Conservation (phyloP, 2,797 vertebrate genomes). For the Atherinosoma microstoma region DNA sequence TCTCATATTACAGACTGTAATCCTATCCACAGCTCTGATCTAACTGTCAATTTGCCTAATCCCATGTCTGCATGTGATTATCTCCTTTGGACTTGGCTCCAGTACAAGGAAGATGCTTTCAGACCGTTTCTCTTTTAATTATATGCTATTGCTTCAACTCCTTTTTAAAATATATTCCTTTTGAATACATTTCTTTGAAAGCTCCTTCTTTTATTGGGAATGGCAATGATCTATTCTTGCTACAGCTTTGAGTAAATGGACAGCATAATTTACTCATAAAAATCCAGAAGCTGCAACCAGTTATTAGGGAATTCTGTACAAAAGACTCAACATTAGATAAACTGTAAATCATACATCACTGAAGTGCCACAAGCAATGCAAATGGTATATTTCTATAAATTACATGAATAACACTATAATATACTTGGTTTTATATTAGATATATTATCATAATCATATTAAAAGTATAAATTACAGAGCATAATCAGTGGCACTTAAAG, state of each 20-base stretch:
- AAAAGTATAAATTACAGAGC: not conserved
- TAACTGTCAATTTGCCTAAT: conserved; percentile 77
- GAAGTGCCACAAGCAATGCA: not conserved
- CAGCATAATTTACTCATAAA: not conserved
- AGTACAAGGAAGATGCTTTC: conserved; percentile 39
- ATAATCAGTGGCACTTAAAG: not conserved
- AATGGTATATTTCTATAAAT: not conserved
- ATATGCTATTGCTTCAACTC: conserved; percentile 8
- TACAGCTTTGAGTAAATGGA: not conserved
- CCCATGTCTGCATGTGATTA: conserved; percentile 73
- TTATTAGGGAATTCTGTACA: not conserved
- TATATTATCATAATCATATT: not conserved
- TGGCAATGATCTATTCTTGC: not conserved
- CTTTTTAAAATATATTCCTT: not conserved
- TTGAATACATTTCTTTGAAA: not conserved
- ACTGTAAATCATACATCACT: not conserved
- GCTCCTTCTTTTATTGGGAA: not conserved
- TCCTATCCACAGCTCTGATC: conserved; percentile 73
- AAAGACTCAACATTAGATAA: not conserved
- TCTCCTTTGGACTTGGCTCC: conserved; percentile 58
- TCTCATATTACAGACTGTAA: conserved; percentile 73
- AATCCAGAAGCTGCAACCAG: not conserved
- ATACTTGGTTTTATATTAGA: not conserved
- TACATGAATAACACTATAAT: not conserved
- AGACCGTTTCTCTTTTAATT: conserved; percentile 7